Evolutionary conservation across 1,140 invertebrate genomes (phyloP).

Genomic region (Coboldia fuscipes): DNA sequence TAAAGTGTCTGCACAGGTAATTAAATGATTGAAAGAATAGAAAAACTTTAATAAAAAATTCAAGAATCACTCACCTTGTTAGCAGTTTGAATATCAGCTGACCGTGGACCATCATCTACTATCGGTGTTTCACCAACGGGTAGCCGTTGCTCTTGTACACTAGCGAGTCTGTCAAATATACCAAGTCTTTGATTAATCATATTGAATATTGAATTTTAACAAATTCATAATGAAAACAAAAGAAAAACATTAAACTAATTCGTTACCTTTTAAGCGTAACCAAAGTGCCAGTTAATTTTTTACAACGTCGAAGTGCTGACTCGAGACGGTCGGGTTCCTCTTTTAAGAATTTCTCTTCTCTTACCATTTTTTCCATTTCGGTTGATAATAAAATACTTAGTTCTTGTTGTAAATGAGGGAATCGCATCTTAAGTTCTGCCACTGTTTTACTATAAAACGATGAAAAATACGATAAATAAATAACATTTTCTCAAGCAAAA

Average conservation of each 20-base stretch:
- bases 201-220: not conserved
- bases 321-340: slow-evolving; percentile 87
- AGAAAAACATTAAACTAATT: not conserved
- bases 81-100: slow-evolving; percentile 34
- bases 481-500: no score
- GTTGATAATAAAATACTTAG: slow-evolving; percentile 69
- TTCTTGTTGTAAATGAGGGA: slow-evolving; percentile 71
- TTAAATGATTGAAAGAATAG: slow-evolving; percentile 2
- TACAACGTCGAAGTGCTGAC: slow-evolving; percentile 73
- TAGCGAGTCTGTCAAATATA: slow-evolving; percentile 49
- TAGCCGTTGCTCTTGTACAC: slow-evolving; percentile 80
- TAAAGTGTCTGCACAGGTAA: slow-evolving; percentile 1
- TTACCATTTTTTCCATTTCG: slow-evolving; percentile 86
- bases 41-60: slow-evolving; percentile 2
- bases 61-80: slow-evolving; percentile 31
- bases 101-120: slow-evolving; percentile 45
- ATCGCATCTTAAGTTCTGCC: slow-evolving; percentile 79
- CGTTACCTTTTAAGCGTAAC: slow-evolving; percentile 86
- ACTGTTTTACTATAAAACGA: slow-evolving; percentile 84
- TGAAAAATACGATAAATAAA: no score
- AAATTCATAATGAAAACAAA: no score
- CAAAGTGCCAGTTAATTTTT: slow-evolving; percentile 87
- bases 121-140: slow-evolving; percentile 32
- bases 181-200: not conserved
- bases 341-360: slow-evolving; percentile 90